A percentile compares a stretch with the other conserved stretches of the same genome.
phyloP scores from a whole-genome alignment of 2,888 invertebrate species.

The Lasius platythorax region DNA sequence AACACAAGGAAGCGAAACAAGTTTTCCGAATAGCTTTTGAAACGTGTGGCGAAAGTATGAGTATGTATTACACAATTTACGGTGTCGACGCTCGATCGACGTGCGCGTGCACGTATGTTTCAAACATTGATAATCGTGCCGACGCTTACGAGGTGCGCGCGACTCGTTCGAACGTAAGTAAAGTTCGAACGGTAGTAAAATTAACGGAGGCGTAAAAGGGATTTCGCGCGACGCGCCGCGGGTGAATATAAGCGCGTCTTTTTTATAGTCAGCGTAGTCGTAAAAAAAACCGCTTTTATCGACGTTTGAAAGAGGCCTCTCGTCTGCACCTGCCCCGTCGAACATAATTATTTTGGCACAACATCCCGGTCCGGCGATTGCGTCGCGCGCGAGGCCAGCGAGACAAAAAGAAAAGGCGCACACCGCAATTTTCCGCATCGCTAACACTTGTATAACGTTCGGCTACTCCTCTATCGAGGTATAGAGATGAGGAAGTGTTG shows the following conservation, averaged over 20 bases:
- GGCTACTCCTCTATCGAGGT: constrained; percentile 57
- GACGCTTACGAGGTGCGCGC: neutral
- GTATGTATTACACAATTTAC: constrained; percentile 16
- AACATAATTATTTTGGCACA: constrained; percentile 67
- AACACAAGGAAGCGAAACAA: neutral
- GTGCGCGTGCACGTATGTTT: neutral
- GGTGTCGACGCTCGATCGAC: neutral
- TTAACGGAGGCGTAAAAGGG: constrained; percentile 64
- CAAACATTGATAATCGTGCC: constrained; percentile 56
- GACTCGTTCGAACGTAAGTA: neutral
- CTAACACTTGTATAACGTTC: constrained; percentile 67
- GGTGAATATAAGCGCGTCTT: constrained; percentile 64
- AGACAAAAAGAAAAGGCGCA: constrained; percentile 41
- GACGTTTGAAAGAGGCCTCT: constrained; percentile 38
- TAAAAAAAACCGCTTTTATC: constrained; percentile 60
- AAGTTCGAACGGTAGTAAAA: constrained; percentile 54
- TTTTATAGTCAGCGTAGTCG: constrained; percentile 60
- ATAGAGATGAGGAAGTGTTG: constrained; percentile 22
- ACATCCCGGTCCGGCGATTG: constrained; percentile 58
- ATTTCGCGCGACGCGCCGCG: constrained; percentile 32
- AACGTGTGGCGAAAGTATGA: neutral
- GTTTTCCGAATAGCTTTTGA: constrained; percentile 13
- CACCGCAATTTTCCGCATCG: constrained; percentile 73
- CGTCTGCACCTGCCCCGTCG: constrained; percentile 56
- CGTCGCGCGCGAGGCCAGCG: constrained; percentile 23